Base-by-base conservation (phyloP, 2,888 invertebrate species). In the Netelia fuscicornis region DNA sequence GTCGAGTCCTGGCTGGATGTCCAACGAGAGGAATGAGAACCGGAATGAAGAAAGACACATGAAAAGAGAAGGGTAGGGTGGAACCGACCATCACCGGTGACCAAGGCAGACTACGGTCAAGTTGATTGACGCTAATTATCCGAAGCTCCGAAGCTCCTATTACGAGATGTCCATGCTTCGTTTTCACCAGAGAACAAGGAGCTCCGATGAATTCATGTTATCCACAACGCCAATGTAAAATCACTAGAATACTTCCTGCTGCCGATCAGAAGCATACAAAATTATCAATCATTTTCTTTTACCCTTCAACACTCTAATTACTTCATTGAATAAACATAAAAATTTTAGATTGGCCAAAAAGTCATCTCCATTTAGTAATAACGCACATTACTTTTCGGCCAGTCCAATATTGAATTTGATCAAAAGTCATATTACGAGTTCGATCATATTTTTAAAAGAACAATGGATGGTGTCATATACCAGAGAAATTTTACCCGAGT, bases 41-140 rank as follows among this genome's bases (percentile, higher is more conserved):
- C 20, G 23, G 65, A 2, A 72, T 52, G 54, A 81, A 71, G 80
- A 58, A 70, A 60, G 65, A 77, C 17, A 44, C 67, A n/a, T 20
- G 58, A 65, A 71, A 83, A 68, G 62, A 71, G 70, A 52, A 37
- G 1, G 58, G 56, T 54, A 77, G 25, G 30, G 42, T 30, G 37
- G 17, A 30, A 58, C n/a, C 62, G 62, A 23, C 42, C 65, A 25
- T 62, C 54, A 20, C 37, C 48, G 48, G 25, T 30, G 25, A 56
- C 67, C 13, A 68, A 70, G 54, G 25, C 65, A 20, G 54, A 37
- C 58, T 72, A 37, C 52, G 85, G 85, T 83, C 72, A 76, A 30
- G 67, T 72, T 85, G 85, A 85, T 85, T 83, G 85, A 85, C 85
- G 80, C 82, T 85, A 85, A 85, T 85, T 85, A 85, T 79, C 76